These are phyloP conservation scores for Odontocolon sp. DNA, from an alignment of 2,888 invertebrate genomes.

Conservation along the genomic window DNA sequence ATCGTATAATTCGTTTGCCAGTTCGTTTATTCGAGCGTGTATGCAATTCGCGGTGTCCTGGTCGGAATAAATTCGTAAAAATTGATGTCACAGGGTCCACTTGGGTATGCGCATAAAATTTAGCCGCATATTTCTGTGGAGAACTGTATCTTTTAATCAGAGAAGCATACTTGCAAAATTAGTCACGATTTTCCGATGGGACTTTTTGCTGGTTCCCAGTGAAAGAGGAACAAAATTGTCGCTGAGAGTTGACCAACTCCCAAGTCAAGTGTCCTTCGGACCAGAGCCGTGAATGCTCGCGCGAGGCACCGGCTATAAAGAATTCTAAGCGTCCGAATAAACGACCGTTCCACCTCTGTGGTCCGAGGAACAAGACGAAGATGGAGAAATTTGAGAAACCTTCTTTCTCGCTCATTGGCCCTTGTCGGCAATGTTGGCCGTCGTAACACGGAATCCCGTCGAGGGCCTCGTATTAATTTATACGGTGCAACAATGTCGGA, in stretches of 20 bases:
- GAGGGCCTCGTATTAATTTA: slow-evolving; percentile 75
- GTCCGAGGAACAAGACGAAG: slow-evolving; percentile 33
- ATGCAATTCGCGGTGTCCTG: too few species aligned
- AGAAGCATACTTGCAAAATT: background rate
- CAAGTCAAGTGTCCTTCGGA: background rate
- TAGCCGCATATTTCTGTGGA: background rate
- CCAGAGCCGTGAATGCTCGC: slow-evolving; percentile 9
- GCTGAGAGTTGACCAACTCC: background rate
- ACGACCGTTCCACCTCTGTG: slow-evolving; percentile 43
- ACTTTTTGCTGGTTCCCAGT: background rate
- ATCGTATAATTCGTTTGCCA: background rate
- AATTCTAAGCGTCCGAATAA: slow-evolving; percentile 65
- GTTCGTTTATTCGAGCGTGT: background rate
- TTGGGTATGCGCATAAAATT: background rate
- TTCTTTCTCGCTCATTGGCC: slow-evolving; percentile 43
- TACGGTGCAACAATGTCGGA: slow-evolving; percentile 76
- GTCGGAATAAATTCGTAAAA: slow-evolving; percentile 4
- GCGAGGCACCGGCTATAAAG: slow-evolving; percentile 55
- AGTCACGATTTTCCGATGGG: background rate
- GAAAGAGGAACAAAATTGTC: background rate
- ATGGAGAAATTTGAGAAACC: background rate
- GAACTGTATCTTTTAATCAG: slow-evolving; percentile 11
- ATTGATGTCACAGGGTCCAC: background rate
- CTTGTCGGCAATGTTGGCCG: slow-evolving; percentile 63
- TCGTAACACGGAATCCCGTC: slow-evolving; percentile 74